Evolutionary conservation across 53 echinoderm and acorn worm species (phyloP), one percentile per base, ranked within the genome.

Genomic region (Patiria pectinifera): DNA sequence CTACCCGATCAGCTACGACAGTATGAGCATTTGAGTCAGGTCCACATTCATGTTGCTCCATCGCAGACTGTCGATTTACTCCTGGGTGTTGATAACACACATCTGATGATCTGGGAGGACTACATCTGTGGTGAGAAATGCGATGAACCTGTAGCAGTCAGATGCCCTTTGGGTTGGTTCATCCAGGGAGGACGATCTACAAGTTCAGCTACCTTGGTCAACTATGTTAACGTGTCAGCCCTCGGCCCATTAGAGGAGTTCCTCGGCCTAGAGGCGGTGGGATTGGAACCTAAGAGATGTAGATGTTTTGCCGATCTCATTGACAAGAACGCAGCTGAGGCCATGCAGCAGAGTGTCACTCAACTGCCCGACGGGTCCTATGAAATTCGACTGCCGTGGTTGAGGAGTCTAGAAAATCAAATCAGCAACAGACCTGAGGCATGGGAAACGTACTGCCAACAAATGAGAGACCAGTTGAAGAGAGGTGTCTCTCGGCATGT

Each of bases 61-160:
- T 96, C 94, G 45, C 81, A 87, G 44, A 93, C 92, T 82, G 95
- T 93, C 59, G 96, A 96, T 86, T 92, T 96, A 13, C 94, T 96
- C 22, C 89, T 96, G 75, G 94, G 92, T 12, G 87, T 96, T 62
- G 93, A 94, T 35, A 95, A 95, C 69, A 95, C 92, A 46, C 92
- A 95, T 62, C 63, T 95, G 85, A 95, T 94, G 94, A 87, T 91
- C n/a, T 94, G 94, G 93, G 86, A 96, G 70, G 45, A 69, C 16
- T 66, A 85, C 85, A 85, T 66, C 70, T 71, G 11, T 69, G 44
- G 75, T 24, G 69, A 14, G 43, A 84, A 63, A 13, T 76, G 62
- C 8, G 82, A 79, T 58, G 89, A 89, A 60, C 89, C 78, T 49
- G 80, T 89, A 58, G 91, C 91, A 4, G 83, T 91, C 48, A 80